Evolutionary conservation across 2,113 vertebrate species (phyloP).

Genomic region (Montifringilla adamsi): DNA sequence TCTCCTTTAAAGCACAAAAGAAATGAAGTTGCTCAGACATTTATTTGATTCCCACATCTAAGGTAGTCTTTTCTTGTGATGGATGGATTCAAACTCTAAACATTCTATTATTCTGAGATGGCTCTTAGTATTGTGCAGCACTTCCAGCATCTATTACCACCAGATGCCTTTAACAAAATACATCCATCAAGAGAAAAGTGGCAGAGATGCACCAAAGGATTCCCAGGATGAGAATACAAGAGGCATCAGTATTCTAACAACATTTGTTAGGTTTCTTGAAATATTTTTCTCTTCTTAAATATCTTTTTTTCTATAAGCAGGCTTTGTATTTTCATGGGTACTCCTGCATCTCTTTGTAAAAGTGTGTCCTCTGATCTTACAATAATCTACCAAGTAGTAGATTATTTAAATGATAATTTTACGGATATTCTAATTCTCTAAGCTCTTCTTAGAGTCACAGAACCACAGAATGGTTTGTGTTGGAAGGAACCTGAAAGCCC

Average conservation of each 20-base stretch:
- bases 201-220: conserved; percentile 16
- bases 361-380: not conserved
- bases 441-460: not conserved
- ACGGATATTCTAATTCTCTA: not conserved
- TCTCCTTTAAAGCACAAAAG: not conserved
- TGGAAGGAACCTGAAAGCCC: not conserved
- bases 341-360: not conserved
- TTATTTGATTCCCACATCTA: conserved; percentile 5
- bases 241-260: not conserved
- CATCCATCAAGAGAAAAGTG: conserved; percentile 31
- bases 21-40: conserved; percentile 18
- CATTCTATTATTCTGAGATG: conserved; percentile 22
- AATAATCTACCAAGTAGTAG: not conserved
- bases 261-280: not conserved
- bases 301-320: not conserved
- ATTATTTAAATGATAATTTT: not conserved
- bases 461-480: not conserved
- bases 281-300: not conserved
- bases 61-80: conserved; percentile 1
- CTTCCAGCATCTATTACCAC: conserved; percentile 24
- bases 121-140: not conserved
- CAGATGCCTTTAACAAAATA: conserved; percentile 27
- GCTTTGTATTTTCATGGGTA: not conserved
- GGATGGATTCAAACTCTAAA: conserved; percentile 18
- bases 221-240: not conserved